phyloP scores from a whole-genome alignment of 2,113 vertebrate species.

The Xenopus borealis region DNA sequence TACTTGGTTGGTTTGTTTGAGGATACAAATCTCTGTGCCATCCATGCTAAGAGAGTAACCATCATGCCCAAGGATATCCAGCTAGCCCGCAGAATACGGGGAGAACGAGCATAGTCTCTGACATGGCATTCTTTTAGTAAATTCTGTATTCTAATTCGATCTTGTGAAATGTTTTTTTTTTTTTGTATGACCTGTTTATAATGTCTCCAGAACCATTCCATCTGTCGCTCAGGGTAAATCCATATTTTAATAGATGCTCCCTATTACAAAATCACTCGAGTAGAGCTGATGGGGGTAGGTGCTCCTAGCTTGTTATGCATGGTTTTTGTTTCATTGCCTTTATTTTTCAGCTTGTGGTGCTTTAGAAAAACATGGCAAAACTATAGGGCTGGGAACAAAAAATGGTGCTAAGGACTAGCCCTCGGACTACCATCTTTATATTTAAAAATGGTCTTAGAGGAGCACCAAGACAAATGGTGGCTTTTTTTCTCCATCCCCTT shows the following conservation, averaged over 20 bases:
- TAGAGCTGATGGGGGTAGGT: slow-evolving; percentile 63
- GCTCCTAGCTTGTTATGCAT: slow-evolving; percentile 79
- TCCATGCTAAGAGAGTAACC: slow-evolving; percentile 81
- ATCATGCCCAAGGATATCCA: slow-evolving; percentile 87
- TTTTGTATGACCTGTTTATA: slow-evolving; percentile 57
- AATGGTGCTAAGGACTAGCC: too few relatives aligned
- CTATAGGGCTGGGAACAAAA: too few relatives aligned
- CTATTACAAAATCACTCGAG: slow-evolving; percentile 63
- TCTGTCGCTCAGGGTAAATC: slow-evolving; percentile 83
- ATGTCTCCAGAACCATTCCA: slow-evolving; percentile 73
- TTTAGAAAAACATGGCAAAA: too few relatives aligned
- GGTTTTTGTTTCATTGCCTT: slow-evolving; percentile 62
- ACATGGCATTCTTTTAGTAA: slow-evolving; percentile 74
- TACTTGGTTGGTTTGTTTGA: slow-evolving; percentile 78
- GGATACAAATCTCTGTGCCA: slow-evolving; percentile 79
- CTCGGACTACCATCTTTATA: too few relatives aligned
- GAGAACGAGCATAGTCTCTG: slow-evolving; percentile 65
- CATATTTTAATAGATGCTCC: slow-evolving; percentile 70
- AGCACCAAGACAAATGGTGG: too few relatives aligned
- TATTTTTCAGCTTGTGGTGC: too few relatives aligned
- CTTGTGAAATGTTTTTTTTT: slow-evolving; percentile 77
- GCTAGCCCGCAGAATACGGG: slow-evolving; percentile 81
- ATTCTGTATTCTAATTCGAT: slow-evolving; percentile 80
- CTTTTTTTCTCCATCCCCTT: too few relatives aligned
- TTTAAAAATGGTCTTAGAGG: too few relatives aligned